Evolutionary conservation across 2,888 invertebrate species (phyloP).

Genomic region (Agonum fuliginosum): DNA sequence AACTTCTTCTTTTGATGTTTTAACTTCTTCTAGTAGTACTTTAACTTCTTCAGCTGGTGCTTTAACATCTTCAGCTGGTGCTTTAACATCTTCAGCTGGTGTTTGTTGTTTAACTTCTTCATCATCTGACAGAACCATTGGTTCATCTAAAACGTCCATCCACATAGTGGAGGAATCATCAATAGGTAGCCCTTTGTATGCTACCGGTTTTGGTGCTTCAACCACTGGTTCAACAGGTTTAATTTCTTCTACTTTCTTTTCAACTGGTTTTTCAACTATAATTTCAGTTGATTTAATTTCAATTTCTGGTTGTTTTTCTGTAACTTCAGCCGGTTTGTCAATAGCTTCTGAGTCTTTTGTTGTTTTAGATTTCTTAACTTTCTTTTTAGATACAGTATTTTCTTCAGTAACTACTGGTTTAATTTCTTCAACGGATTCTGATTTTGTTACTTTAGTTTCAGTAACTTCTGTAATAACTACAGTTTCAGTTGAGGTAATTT

Average conservation of each 20-base stretch:
- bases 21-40: constrained; percentile 41
- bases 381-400: constrained; percentile 22
- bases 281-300: background rate
- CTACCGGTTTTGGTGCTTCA: constrained; percentile 5
- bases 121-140: constrained; percentile 65
- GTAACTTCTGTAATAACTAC: background rate
- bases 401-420: too few relatives aligned
- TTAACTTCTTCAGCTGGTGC: constrained; percentile 38
- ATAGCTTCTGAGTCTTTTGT: background rate
- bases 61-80: too few relatives aligned
- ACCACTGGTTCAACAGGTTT: constrained; percentile 36
- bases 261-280: background rate
- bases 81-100: constrained; percentile 59
- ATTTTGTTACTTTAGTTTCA: too few relatives aligned
- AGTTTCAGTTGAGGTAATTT: background rate
- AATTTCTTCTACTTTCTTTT: constrained; percentile 36
- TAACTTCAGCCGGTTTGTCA: constrained; percentile 2
- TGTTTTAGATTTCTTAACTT: constrained; percentile 9
- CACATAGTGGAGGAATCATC: constrained; percentile 68
- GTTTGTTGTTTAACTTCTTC: constrained; percentile 61
- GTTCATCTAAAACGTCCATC: constrained; percentile 68
- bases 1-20: constrained; percentile 26
- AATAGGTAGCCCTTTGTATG: constrained; percentile 64
- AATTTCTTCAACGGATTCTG: too few relatives aligned
- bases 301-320: background rate